These are phyloP conservation scores for Scaptomyza montana DNA, from an alignment of 1,140 invertebrate species.

Conservation along the genomic window DNA sequence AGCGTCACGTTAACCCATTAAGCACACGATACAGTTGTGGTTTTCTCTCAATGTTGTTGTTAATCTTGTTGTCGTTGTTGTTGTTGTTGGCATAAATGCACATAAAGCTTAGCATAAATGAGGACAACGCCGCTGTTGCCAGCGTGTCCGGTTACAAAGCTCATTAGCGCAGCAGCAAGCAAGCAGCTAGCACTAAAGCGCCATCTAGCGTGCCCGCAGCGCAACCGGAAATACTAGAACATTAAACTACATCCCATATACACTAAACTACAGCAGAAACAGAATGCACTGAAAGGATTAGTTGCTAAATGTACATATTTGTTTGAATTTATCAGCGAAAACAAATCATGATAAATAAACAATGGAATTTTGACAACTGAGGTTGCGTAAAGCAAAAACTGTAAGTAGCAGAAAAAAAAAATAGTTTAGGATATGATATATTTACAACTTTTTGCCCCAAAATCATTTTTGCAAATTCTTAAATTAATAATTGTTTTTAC, in stretches of 20 bases:
- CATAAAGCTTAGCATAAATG: slow-evolving; percentile 78
- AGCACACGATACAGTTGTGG: slow-evolving; percentile 65
- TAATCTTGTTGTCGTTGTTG: not conserved
- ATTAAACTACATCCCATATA: slow-evolving; percentile 21
- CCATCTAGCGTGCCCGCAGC: slow-evolving; percentile 55
- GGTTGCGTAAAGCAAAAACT: no score
- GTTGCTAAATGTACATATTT: not conserved
- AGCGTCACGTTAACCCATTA: slow-evolving; percentile 81
- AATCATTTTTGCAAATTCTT: slow-evolving; percentile 17
- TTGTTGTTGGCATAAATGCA: slow-evolving; percentile 52
- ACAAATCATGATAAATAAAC: not conserved
- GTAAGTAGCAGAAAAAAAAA: not conserved
- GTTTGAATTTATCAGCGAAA: no score
- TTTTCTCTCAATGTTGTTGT: slow-evolving; percentile 1
- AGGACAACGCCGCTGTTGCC: slow-evolving; percentile 46
- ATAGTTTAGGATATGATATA: not conserved
- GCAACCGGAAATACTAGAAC: slow-evolving; percentile 40
- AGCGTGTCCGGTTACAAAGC: slow-evolving; percentile 75
- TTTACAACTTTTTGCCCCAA: not conserved
- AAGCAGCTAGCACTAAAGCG: slow-evolving; percentile 35
- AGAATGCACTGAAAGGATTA: not conserved
- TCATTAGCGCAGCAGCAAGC: slow-evolving; percentile 59
- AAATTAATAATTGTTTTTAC: slow-evolving; percentile 43
- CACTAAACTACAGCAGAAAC: not conserved
- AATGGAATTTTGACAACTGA: not conserved